Conservation (phyloP, 2,888 invertebrate species). For the Megastigmus dorsalis region DNA sequence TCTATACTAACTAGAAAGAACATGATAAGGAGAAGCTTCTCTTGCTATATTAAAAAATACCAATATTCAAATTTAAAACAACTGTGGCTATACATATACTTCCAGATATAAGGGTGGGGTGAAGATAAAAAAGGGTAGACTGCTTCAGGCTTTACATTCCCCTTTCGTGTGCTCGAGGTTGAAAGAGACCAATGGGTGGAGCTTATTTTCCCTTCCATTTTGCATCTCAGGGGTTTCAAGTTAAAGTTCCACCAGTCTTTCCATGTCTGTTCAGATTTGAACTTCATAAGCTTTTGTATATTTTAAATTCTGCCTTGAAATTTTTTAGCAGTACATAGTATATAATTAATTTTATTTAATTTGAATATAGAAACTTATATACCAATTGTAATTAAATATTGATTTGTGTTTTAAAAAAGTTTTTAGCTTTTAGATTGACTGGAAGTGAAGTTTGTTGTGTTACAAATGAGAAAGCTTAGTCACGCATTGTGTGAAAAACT, state of each 20-base stretch:
- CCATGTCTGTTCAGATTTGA: constrained; percentile 34
- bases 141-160: constrained; percentile 52
- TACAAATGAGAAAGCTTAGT: background rate
- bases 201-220: constrained; percentile 67
- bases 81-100: constrained; percentile 26
- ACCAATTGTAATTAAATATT: too few species aligned
- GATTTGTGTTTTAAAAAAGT: constrained; percentile 15
- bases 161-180: constrained; percentile 54
- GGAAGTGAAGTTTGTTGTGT: constrained; percentile 13
- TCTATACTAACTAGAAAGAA: too few species aligned
- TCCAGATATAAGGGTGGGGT: constrained; percentile 25
- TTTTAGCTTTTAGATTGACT: constrained; percentile 16
- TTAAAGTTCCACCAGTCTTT: constrained; percentile 32
- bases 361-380: too few species aligned
- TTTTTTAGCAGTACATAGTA: background rate
- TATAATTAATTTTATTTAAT: background rate
- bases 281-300: constrained; percentile 37
- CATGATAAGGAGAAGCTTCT: background rate
- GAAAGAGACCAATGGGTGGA: constrained; percentile 63
- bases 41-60: background rate
- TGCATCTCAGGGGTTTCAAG: constrained; percentile 62
- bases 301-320: background rate
- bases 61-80: constrained; percentile 4
- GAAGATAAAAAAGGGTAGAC: constrained; percentile 50
- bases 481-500: background rate